These are phyloP conservation scores for Lamellibrachia satsuma DNA, from an alignment of 2,888 invertebrate genomes.

Conservation along the genomic window DNA sequence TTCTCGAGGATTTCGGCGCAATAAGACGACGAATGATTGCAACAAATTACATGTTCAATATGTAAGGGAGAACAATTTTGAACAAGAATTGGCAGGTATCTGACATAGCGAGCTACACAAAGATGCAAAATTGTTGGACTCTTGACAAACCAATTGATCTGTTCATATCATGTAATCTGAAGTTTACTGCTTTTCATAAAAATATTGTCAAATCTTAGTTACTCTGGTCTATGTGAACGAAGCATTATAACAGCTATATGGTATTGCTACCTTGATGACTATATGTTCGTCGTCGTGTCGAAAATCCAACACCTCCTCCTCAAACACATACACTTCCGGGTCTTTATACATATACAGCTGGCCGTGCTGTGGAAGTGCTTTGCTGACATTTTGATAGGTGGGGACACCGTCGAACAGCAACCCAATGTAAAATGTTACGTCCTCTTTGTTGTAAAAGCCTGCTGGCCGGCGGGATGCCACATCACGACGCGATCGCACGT, in stretches of 20 bases:
- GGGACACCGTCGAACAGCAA: constrained; percentile 37
- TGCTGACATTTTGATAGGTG: constrained; percentile 35
- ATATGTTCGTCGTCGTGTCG: not conserved
- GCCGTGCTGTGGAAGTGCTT: constrained; percentile 33
- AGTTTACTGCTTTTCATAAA: too few species aligned
- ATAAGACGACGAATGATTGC: too few species aligned
- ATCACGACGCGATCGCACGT: not conserved
- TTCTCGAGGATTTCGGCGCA: too few species aligned
- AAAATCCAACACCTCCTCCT: not conserved
- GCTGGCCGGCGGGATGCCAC: not conserved
- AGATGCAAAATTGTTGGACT: too few species aligned
- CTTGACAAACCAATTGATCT: too few species aligned
- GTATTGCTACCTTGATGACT: not conserved
- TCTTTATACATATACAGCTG: constrained; percentile 33
- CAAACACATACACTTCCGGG: constrained; percentile 33
- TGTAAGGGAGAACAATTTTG: too few species aligned
- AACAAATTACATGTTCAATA: too few species aligned
- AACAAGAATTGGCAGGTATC: too few species aligned
- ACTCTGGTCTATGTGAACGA: not conserved
- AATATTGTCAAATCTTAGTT: too few species aligned
- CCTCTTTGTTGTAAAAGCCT: constrained; percentile 1
- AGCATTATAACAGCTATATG: not conserved
- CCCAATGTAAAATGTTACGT: constrained; percentile 38
- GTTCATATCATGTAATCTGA: too few species aligned
- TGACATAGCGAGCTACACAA: too few species aligned